Evolutionary conservation across 2,888 invertebrate genomes (phyloP).

Genomic region (Dioctria linearis): DNA sequence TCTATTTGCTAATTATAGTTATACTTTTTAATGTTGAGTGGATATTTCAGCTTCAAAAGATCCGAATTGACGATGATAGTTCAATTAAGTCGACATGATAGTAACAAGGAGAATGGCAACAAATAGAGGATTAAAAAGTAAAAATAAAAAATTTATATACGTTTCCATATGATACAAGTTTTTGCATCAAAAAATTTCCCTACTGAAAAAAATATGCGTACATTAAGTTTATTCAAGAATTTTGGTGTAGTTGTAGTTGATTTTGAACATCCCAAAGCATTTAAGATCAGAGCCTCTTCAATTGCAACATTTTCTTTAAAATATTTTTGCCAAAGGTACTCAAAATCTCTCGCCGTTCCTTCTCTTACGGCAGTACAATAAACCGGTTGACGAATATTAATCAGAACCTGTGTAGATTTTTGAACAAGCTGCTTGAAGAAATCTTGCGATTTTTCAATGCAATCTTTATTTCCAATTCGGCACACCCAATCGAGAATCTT

Average conservation of each 20-base stretch:
- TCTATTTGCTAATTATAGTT: too few species aligned
- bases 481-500: slow-evolving; percentile 78
- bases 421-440: slow-evolving; percentile 67
- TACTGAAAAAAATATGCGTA: not conserved
- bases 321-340: slow-evolving; percentile 77
- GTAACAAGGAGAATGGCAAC: too few species aligned
- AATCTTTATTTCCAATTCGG: slow-evolving; percentile 75
- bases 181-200: too few species aligned
- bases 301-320: slow-evolving; percentile 75
- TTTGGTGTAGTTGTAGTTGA: slow-evolving; percentile 63
- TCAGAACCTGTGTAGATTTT: slow-evolving; percentile 70
- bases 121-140: too few species aligned
- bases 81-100: too few species aligned
- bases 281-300: slow-evolving; percentile 79
- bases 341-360: slow-evolving; percentile 77
- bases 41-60: too few species aligned
- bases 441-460: slow-evolving; percentile 71
- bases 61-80: too few species aligned
- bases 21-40: too few species aligned
- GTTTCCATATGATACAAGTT: too few species aligned
- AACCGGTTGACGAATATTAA: slow-evolving; percentile 79
- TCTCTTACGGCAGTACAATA: slow-evolving; percentile 83
- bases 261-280: slow-evolving; percentile 79
- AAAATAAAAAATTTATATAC: too few species aligned
- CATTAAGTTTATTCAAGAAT: too few species aligned